Evolutionary conservation across 23 tunicate species (phyloP), one percentile per base, ranked within the genome.

Genomic region (Aplidium turbinatum): DNA sequence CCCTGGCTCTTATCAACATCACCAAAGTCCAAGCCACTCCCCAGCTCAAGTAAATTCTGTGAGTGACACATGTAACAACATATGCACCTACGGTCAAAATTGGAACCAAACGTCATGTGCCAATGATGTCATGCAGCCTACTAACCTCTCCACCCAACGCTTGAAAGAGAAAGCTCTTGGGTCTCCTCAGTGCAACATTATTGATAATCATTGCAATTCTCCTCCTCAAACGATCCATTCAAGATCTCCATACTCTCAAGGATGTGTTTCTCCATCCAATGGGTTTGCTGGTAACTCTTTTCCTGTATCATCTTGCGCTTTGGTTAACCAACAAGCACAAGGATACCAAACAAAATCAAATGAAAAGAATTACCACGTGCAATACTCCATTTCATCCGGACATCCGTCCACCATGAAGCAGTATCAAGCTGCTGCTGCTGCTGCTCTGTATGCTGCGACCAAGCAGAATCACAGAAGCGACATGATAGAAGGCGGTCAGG

Each of bases 281-380:
- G n/a, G n/a, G n/a, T n/a, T n/a, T n/a, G 11, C 50, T 42, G 16
- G 13, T 42, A 16, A 42, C 16, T 60, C 68, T 11, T 6, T 25
- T 60, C 36, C 68, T 25, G 68, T 20, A 6, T 5, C 7, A 6
- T 18, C 48, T 18, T 19, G 57, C 54, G 21, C 76, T 32, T 30
- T 60, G 4, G n/a, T 24, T 26, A 31, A 39, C 51, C 48, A 60
- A 58, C 32, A 39, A 24, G 66, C 33, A 22, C 51, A 54, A 22
- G 50, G 35, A 25, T 73, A 31, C 24, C 66, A 48, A 31, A 20
- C 50, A 18, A 50, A 50, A 9, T 33, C 47, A 4, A 6, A 16
- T 4, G 96, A 89, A 30, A 82, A 82, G 55, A 76, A 84, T 34
- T 91, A 91, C 82, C 97, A 91, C 21, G 81, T 91, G 38, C 97